phyloP scores from a whole-genome alignment of 2,113 vertebrate genomes.

The Chamaetylas fuelleborni region DNA sequence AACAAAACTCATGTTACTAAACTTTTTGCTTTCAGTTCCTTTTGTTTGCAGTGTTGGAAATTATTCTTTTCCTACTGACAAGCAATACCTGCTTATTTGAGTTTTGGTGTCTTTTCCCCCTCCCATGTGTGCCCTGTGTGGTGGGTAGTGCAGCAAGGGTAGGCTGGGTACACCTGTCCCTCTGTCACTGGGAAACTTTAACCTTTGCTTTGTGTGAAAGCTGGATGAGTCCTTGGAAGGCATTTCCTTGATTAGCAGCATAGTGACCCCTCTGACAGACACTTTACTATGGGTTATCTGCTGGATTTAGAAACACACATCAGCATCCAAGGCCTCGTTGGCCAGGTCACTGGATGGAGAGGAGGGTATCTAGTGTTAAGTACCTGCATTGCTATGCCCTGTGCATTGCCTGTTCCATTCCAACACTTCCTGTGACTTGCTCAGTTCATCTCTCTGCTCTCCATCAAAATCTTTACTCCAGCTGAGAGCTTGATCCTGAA shows the following conservation, averaged over 20 bases:
- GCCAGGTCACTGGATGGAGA: background rate
- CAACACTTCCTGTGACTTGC: background rate
- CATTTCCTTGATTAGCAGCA: background rate
- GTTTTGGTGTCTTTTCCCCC: background rate
- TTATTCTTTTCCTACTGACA: background rate
- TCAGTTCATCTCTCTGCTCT: background rate
- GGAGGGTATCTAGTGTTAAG: background rate
- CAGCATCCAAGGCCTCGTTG: background rate
- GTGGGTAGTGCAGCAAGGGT: background rate
- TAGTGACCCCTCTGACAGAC: background rate
- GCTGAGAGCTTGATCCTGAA: background rate
- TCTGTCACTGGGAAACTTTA: background rate
- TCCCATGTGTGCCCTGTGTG: accelerated
- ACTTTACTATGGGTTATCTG: background rate
- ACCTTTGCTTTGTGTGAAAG: background rate
- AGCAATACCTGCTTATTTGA: background rate
- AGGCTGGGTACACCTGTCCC: background rate
- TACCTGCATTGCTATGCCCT: background rate
- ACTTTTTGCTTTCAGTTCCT: background rate
- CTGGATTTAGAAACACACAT: constrained; percentile 11
- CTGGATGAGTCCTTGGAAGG: background rate
- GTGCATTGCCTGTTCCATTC: background rate
- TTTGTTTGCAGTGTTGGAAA: background rate
- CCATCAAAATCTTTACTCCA: background rate
- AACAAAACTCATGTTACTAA: background rate